Percentiles rank a stretch among this genome's conserved stretches.
These are phyloP conservation scores for Prochilodus magdalenae DNA, from an alignment of 2,113 vertebrate species.

Conservation along the genomic window DNA sequence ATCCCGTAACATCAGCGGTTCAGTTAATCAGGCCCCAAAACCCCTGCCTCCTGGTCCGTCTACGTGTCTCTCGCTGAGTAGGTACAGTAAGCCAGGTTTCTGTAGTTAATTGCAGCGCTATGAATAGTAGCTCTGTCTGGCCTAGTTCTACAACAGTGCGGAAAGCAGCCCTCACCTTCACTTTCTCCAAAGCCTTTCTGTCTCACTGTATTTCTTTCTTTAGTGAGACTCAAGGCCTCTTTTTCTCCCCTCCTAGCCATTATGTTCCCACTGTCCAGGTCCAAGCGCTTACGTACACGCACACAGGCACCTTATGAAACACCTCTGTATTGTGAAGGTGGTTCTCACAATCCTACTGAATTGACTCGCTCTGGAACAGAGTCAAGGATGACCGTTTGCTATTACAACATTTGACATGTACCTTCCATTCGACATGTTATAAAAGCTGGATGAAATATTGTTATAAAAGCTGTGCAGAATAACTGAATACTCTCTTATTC, in stretches of 20 bases:
- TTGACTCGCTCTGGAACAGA: neutral
- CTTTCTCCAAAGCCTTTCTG: neutral
- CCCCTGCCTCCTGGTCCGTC: neutral
- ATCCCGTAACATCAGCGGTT: slow-evolving; percentile 5
- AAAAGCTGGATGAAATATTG: too few species aligned
- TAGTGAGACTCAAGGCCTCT: slow-evolving; percentile 11
- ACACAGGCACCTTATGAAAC: slow-evolving; percentile 20
- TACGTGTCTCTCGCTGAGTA: slow-evolving; percentile 6
- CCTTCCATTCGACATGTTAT: neutral
- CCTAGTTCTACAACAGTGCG: slow-evolving; percentile 45
- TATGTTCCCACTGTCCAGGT: neutral
- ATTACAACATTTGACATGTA: neutral
- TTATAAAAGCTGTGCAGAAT: neutral
- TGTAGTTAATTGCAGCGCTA: slow-evolving; percentile 54
- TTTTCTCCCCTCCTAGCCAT: neutral
- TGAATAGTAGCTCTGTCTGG: slow-evolving; percentile 51
- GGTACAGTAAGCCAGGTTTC: slow-evolving; percentile 26
- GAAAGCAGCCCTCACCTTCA: slow-evolving; percentile 49
- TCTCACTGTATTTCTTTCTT: slow-evolving; percentile 14
- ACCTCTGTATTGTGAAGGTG: neutral
- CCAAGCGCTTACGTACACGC: neutral
- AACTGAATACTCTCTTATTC: neutral
- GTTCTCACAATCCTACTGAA: neutral
- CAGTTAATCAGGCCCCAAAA: neutral
- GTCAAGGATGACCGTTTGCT: slow-evolving; percentile 27